Evolutionary conservation across 2,113 vertebrate species (phyloP), one percentile per base, ranked within the genome.

Genomic region (Pseudopipra pipra): DNA sequence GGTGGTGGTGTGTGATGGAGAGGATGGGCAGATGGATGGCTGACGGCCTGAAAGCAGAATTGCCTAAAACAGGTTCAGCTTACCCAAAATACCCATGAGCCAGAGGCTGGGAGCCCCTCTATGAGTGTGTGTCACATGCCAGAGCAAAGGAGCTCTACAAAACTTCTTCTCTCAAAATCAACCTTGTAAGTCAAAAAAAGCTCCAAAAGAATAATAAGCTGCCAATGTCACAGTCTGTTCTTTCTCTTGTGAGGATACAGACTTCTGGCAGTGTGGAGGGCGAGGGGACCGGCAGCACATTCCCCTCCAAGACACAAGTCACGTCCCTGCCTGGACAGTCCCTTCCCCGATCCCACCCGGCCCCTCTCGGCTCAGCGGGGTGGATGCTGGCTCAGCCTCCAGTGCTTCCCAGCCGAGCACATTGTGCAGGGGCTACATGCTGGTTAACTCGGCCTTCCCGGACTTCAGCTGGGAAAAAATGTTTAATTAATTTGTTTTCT

Each of bases 281-380:
- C 0, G 0, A 82, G 74, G 18, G 49, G 58, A 52, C 2, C 0
- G 1, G 51, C 49, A 92, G 47, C 47, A 47, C 11, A 5, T 39
- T 59, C 44, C 37, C 49, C 54, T 56, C 49, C 8, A 0, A n/a
- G 71, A 9, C 0, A 0, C 1, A 15, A 39, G 41, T 79, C 81
- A 61, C 0, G 1, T 75, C 55, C 25, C 28, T 31, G 39, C 56
- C 4, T 0, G 5, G 12, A 9, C 31, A 67, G 12, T 35, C 44
- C 56, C 44, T 63, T 25, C 72, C 43, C 46, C 4, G 0, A 3
- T 11, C 56, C 58, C 68, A 39, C 27, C 9, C 10, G 0, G 71
- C 37, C 68, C 65, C 65, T 39, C 63, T 43, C 4, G 1, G 73
- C 71, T 85, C 56, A 8, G 72, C 33, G 0, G 44, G 35, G 61